These are phyloP conservation scores for Lepidostoma basale DNA, from an alignment of 1,140 invertebrate species.

Conservation along the genomic window DNA sequence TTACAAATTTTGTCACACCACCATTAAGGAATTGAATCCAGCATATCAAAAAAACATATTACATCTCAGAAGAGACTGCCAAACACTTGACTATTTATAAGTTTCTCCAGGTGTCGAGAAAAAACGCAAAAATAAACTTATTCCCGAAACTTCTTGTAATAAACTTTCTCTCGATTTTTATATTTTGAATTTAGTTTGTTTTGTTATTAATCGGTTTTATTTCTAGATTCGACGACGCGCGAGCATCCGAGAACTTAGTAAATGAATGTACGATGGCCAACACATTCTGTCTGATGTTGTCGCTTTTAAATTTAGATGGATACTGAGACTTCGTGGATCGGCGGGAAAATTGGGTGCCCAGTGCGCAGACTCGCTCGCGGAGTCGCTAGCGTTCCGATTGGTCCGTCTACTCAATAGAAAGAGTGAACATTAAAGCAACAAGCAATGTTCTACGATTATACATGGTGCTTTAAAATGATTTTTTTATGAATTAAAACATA, in stretches of 20 bases:
- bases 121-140: conserved; percentile 19
- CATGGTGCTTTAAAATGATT: background rate
- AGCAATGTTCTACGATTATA: background rate
- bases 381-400: conserved; percentile 1
- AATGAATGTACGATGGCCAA: background rate
- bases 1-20: too few species aligned
- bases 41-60: too few species aligned
- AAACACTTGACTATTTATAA: conserved; percentile 8
- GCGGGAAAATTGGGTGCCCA: conserved; percentile 2
- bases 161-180: background rate
- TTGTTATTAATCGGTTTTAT: background rate
- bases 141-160: background rate
- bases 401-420: conserved; percentile 5
- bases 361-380: background rate
- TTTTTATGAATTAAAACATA: too few species aligned
- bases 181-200: background rate
- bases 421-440: conserved; percentile 20
- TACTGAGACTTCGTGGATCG: background rate
- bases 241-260: background rate
- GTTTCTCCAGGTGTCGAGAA: conserved; percentile 13
- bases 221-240: conserved; percentile 1
- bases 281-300: conserved; percentile 1
- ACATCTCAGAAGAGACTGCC: background rate
- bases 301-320: conserved; percentile 18
- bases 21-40: too few species aligned